phyloP scores from a whole-genome alignment of 1,140 invertebrate species.

The Drosophila nannoptera region DNA sequence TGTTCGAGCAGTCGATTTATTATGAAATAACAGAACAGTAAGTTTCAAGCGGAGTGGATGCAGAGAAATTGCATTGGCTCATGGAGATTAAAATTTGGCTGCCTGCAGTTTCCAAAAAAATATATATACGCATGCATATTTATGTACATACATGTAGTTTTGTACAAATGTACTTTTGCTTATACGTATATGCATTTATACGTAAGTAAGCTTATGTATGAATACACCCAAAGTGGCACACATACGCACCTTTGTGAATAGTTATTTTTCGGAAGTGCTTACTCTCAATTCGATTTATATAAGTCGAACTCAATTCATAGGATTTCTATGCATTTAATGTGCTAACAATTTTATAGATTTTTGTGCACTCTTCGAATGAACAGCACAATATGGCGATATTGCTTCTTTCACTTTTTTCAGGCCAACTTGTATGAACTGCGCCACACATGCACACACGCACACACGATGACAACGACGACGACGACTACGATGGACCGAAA shows the following conservation, averaged over 20 bases:
- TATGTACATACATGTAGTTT: not conserved
- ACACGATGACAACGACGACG: slow-evolving; percentile 44
- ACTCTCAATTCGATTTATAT: slow-evolving; percentile 33
- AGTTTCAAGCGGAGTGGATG: too few species aligned
- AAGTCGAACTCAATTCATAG: slow-evolving; percentile 24
- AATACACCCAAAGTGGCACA: slow-evolving; percentile 15
- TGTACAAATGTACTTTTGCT: slow-evolving; percentile 13
- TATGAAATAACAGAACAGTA: slow-evolving; percentile 4
- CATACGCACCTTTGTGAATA: slow-evolving; percentile 34
- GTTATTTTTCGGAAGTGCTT: slow-evolving; percentile 35
- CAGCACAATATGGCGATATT: slow-evolving; percentile 71
- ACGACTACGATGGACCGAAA: slow-evolving; percentile 31
- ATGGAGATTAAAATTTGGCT: slow-evolving; percentile 20
- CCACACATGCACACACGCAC: slow-evolving; percentile 38
- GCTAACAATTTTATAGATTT: slow-evolving; percentile 30
- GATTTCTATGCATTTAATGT: slow-evolving; percentile 11
- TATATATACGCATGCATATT: slow-evolving; percentile 7
- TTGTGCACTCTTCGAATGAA: slow-evolving; percentile 63
- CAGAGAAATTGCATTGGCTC: too few species aligned
- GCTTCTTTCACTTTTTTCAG: slow-evolving; percentile 76
- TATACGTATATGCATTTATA: slow-evolving; percentile 6
- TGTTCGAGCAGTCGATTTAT: not conserved
- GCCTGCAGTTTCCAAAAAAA: slow-evolving; percentile 21
- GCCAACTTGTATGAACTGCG: slow-evolving; percentile 69
- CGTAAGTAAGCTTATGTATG: slow-evolving; percentile 4